Evolutionary conservation across 2,113 vertebrate genomes (phyloP).

Genomic region (Sardina pilchardus): DNA sequence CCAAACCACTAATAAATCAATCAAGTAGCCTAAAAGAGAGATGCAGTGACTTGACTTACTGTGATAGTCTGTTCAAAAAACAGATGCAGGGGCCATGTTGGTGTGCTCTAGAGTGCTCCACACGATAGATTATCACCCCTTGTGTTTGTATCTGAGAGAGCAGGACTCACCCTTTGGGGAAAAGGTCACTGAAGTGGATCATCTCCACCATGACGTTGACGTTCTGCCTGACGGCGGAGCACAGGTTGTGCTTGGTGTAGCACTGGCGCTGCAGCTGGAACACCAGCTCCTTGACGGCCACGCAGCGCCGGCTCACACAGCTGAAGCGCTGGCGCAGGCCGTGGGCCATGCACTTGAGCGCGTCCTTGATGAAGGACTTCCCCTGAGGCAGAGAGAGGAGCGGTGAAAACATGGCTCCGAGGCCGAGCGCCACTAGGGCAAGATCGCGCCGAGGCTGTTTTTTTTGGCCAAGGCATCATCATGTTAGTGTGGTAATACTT

Average conservation of each 20-base stretch:
- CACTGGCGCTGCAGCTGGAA: constrained; percentile 89
- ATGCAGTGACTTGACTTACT: no score
- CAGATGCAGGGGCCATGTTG: background rate
- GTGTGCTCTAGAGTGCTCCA: background rate
- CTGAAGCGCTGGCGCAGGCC: constrained; percentile 89
- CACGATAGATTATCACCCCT: no score
- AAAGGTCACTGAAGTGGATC: constrained; percentile 93
- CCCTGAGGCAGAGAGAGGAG: constrained; percentile 72
- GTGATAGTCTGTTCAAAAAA: no score
- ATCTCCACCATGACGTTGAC: constrained; percentile 87
- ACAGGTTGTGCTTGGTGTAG: constrained; percentile 90
- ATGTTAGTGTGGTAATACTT: no score
- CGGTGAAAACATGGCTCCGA: background rate
- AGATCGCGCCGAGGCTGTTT: no score
- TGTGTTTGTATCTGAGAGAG: background rate
- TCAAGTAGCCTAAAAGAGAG: no score
- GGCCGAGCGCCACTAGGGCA: background rate
- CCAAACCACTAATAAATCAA: no score
- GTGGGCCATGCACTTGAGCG: constrained; percentile 89
- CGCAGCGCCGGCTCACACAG: constrained; percentile 93
- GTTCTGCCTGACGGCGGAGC: constrained; percentile 83
- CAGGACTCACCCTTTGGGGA: constrained; percentile 86
- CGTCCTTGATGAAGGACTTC: constrained; percentile 93
- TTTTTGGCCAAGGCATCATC: no score
- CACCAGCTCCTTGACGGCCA: constrained; percentile 90